These are phyloP conservation scores for Okapia johnstoni DNA, from an alignment of 2,113 vertebrate genomes.

Conservation along the genomic window DNA sequence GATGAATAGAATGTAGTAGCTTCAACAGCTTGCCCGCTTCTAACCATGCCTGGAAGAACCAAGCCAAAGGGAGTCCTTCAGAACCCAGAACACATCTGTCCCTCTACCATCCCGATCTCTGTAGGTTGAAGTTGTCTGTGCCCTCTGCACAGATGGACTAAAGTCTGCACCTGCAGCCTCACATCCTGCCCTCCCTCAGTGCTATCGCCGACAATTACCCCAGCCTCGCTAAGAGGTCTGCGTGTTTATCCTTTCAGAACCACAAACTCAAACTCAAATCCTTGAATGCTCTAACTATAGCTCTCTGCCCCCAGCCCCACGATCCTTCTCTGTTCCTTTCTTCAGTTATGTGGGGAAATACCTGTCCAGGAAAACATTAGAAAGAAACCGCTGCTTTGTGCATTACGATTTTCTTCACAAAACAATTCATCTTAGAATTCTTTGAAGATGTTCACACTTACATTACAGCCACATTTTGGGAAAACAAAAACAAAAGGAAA, in stretches of 20 bases:
- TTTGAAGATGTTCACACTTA: background rate
- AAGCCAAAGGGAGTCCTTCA: constrained; percentile 12
- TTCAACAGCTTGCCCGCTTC: constrained; percentile 16
- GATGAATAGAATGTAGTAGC: background rate
- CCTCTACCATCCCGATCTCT: background rate
- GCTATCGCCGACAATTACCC: background rate
- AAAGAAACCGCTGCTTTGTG: constrained; percentile 20
- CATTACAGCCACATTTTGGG: background rate
- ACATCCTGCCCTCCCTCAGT: background rate
- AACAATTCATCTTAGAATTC: background rate
- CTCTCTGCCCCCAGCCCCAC: background rate
- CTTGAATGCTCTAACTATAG: background rate
- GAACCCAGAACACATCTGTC: background rate
- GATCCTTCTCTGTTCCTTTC: background rate
- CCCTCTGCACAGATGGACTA: background rate
- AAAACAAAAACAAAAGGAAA: background rate
- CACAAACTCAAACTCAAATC: background rate
- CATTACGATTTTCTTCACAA: background rate
- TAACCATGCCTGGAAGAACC: background rate
- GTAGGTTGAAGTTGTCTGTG: background rate
- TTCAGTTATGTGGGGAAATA: background rate
- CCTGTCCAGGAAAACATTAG: background rate
- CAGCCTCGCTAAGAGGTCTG: background rate
- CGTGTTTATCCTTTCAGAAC: background rate
- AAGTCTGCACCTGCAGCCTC: background rate